phyloP scores from a whole-genome alignment of 2,888 invertebrate genomes.

The Bedellia somnulentella region DNA sequence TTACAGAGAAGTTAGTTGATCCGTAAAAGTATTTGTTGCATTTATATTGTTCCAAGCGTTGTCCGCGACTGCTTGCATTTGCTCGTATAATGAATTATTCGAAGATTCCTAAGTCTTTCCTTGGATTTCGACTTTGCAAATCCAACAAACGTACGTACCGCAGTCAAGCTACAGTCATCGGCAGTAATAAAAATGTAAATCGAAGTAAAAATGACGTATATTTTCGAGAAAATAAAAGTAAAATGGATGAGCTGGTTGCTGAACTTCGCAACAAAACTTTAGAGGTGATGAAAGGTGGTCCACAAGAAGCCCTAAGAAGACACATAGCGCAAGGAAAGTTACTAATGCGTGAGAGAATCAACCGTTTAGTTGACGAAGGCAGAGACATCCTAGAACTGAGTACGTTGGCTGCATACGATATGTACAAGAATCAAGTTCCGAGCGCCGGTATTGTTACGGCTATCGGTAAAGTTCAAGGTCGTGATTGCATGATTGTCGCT shows the following conservation, averaged over 20 bases:
- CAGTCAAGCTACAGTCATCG: conserved; percentile 47
- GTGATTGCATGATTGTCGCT: conserved; percentile 77
- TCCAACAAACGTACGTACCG: no score
- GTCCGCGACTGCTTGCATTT: no score
- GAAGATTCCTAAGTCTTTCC: no score
- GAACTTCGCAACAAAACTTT: conserved; percentile 67
- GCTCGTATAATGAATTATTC: no score
- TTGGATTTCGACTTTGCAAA: no score
- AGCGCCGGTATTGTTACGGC: conserved; percentile 54
- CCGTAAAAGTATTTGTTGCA: no score
- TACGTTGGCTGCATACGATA: conserved; percentile 43
- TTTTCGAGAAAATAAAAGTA: conserved; percentile 74
- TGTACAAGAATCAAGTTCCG: conserved; percentile 51
- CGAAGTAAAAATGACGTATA: conserved; percentile 43
- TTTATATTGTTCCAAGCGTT: no score
- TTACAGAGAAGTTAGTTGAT: no score
- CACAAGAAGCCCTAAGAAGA: conserved; percentile 73
- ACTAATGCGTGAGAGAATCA: conserved; percentile 86
- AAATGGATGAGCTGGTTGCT: conserved; percentile 74
- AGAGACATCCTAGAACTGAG: conserved; percentile 54
- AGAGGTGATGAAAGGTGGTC: conserved; percentile 71
- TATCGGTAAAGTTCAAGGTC: conserved; percentile 53
- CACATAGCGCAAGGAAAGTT: conserved; percentile 89
- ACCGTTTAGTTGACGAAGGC: conserved; percentile 83
- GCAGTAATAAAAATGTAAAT: conserved; percentile 45